Conservation (phyloP, 2,888 invertebrate species). For the Lithosia quadra region DNA sequence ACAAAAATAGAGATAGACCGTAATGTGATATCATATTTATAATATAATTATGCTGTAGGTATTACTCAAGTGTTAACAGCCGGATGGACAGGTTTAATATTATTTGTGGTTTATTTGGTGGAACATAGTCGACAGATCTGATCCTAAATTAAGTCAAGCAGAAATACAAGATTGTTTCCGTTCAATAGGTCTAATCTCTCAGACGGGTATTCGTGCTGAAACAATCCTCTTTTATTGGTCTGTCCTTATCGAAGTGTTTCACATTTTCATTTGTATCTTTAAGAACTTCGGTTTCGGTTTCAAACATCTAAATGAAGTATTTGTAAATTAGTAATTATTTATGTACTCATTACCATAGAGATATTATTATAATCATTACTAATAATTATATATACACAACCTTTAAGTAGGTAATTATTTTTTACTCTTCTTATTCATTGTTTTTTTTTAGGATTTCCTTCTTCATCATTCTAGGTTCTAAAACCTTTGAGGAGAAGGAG, state of each 20-base stretch:
- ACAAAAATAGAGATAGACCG: not conserved
- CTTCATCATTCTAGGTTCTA: too few species aligned
- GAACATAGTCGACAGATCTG: constrained; percentile 65
- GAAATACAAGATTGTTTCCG: constrained; percentile 85
- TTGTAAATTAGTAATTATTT: too few species aligned
- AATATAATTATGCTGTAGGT: not conserved
- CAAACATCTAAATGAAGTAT: too few species aligned
- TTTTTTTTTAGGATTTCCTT: too few species aligned
- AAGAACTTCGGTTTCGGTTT: constrained; percentile 53
- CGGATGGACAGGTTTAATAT: constrained; percentile 40
- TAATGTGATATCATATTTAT: not conserved
- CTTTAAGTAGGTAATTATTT: too few species aligned
- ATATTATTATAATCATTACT: too few species aligned
- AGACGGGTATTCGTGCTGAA: constrained; percentile 83
- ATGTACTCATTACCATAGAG: too few species aligned
- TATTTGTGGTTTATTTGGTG: constrained; percentile 56
- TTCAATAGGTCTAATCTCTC: constrained; percentile 83
- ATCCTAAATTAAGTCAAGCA: constrained; percentile 76
- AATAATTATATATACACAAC: too few species aligned
- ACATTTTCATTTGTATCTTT: constrained; percentile 64
- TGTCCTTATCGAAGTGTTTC: constrained; percentile 76
- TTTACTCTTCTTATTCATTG: too few species aligned
- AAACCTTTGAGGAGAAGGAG: too few species aligned
- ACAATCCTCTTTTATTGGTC: constrained; percentile 81
- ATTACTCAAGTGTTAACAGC: constrained; percentile 16